Conservation (phyloP, 37 sponge, comb jelly and placozoan genomes). For the Oscarella lobularis region DNA sequence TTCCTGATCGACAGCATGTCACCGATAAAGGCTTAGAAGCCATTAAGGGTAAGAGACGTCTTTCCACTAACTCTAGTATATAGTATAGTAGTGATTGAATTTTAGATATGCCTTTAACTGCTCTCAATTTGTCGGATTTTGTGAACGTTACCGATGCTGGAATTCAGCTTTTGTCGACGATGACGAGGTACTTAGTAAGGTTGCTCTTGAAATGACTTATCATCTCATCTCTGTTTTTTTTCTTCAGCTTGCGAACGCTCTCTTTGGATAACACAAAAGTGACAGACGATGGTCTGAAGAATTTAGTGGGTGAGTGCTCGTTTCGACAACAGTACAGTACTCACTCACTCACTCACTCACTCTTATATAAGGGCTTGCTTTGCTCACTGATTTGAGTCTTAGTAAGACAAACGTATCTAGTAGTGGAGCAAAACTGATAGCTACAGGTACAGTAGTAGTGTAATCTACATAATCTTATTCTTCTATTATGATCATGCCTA, state of each 20-base stretch:
- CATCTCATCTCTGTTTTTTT: not conserved
- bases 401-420: not conserved
- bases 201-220: not conserved
- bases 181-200: not conserved
- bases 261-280: not conserved
- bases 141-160: not conserved
- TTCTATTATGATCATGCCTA: not conserved
- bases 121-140: not conserved
- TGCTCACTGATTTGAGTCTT: no score
- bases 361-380: no score
- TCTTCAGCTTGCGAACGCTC: not conserved
- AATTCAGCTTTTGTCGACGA: not conserved
- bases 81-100: not conserved
- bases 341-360: no score
- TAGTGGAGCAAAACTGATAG: not conserved
- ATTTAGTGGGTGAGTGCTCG: not conserved
- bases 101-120: not conserved
- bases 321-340: no score
- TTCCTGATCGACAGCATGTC: not conserved
- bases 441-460: not conserved
- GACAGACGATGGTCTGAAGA: not conserved
- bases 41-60: not conserved
- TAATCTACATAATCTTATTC: not conserved
- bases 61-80: not conserved
- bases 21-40: not conserved